Conservation (phyloP, 2,888 invertebrate species). For the Calameuta pallipes region DNA sequence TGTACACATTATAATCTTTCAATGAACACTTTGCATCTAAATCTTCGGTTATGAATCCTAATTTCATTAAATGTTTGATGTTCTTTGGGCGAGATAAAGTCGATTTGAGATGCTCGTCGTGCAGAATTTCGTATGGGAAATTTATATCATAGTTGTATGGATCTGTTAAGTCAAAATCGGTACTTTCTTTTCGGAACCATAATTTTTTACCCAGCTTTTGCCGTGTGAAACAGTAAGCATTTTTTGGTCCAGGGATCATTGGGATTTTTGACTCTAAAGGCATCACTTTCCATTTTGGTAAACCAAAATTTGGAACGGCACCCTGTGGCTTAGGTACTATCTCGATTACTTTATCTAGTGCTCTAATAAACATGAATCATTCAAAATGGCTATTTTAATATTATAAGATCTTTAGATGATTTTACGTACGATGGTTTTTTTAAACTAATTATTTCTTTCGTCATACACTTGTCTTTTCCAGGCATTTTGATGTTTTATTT, state of each 20-base stretch:
- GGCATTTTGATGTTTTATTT: neutral
- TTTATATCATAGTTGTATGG: slow-evolving; percentile 52
- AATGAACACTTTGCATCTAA: slow-evolving; percentile 64
- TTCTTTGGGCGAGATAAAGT: slow-evolving; percentile 42
- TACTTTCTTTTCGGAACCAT: slow-evolving; percentile 33
- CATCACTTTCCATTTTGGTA: slow-evolving; percentile 65
- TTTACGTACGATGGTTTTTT: slow-evolving; percentile 49
- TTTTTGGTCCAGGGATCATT: slow-evolving; percentile 61
- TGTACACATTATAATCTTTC: slow-evolving; percentile 65
- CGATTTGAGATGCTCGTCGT: slow-evolving; percentile 54
- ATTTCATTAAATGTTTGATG: slow-evolving; percentile 36
- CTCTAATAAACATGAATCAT: slow-evolving; percentile 31
- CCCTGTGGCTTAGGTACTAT: slow-evolving; percentile 55
- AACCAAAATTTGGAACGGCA: slow-evolving; percentile 54
- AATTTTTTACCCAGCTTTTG: slow-evolving; percentile 60
- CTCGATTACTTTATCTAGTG: slow-evolving; percentile 44
- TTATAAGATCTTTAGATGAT: slow-evolving; percentile 8
- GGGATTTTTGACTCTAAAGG: slow-evolving; percentile 67
- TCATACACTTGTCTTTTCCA: slow-evolving; percentile 8
- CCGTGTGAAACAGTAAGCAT: slow-evolving; percentile 60
- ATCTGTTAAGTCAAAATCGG: slow-evolving; percentile 54
- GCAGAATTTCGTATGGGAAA: slow-evolving; percentile 55
- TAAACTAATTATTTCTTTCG: slow-evolving; percentile 30
- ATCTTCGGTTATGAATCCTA: slow-evolving; percentile 58
- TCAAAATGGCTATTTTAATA: neutral